Evolutionary conservation across 2,888 invertebrate genomes (phyloP).

Genomic region (Isotomurus palustris): DNA sequence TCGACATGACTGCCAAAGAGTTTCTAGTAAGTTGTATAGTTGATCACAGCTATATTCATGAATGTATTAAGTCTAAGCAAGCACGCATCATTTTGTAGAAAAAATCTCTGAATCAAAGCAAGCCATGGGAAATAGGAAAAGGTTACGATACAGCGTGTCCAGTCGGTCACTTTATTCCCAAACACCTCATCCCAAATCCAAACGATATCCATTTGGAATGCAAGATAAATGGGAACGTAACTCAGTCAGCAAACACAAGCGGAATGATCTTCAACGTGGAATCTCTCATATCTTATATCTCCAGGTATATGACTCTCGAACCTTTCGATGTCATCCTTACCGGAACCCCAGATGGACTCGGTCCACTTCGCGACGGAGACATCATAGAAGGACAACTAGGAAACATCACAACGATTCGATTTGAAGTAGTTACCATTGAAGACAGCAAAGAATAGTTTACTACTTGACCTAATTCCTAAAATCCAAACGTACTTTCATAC

Average conservation of each 20-base stretch:
- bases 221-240: constrained; percentile 58
- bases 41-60: too few species aligned
- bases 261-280: constrained; percentile 66
- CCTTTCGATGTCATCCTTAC: constrained; percentile 68
- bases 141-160: constrained; percentile 75
- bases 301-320: constrained; percentile 65
- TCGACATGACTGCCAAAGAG: constrained; percentile 63
- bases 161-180: constrained; percentile 61
- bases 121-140: constrained; percentile 70
- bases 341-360: constrained; percentile 68
- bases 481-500: too few species aligned
- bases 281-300: constrained; percentile 61
- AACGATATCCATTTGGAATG: constrained; percentile 59
- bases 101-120: constrained; percentile 36
- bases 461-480: too few species aligned
- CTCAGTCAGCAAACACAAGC: constrained; percentile 61
- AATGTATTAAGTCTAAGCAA: too few species aligned
- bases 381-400: constrained; percentile 55
- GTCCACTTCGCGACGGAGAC: constrained; percentile 62
- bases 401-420: constrained; percentile 26
- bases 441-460: too few species aligned
- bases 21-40: constrained; percentile 28
- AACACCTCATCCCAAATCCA: constrained; percentile 56
- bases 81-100: background rate
- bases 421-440: constrained; percentile 11